Base-by-base conservation (phyloP, 2,113 vertebrate species). In the Thalassoma bifasciatum region DNA sequence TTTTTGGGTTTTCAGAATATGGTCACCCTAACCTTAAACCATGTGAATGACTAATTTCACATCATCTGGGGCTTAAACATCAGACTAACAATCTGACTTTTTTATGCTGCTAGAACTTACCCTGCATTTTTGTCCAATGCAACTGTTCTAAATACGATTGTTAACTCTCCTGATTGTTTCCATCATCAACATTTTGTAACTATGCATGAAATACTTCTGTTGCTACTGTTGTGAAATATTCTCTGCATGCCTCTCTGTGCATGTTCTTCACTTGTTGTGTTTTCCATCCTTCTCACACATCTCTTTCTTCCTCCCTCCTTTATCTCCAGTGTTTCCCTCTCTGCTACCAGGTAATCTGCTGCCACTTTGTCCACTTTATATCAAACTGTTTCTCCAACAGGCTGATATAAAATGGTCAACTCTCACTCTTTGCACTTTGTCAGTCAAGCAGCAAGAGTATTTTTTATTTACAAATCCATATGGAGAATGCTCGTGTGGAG, bases 261-360 rank as follows among this genome's bases (percentile, higher is more conserved):
- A 82, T 80, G 85, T 50, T 76, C 63, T 87, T 81, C 69, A 67
- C 83, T 71, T 82, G 38, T 78, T 51, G 37, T 59, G 8, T 77
- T 82, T 74, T 82, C 70, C 56, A 73, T 72, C 49, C 24, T 82
- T 87, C 62, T 91, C 81, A 93, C 72, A 44, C 61, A 36, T 76
- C 44, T 83, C 59, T 85, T 70, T 91, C 74, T 90, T 65, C 69
- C 84, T 56, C 76, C 84, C 82, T 90, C 85, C 91, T 88, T 89
- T 92, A 78, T 87, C 94, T 92, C 88, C 94, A 96, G 96, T 96
- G 94, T 94, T 95, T 95, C 87, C 95, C 95, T 78, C 59, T 95
- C 94, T 96, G 93, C 93, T 79, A 26, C 21, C 94, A 96, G 96
- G 95, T 96, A 96, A 95, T 89, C 65, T 73, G n/a, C 68, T 71